Conservation (phyloP, 2,888 invertebrate species). For the Drosophila paramelanica region DNA sequence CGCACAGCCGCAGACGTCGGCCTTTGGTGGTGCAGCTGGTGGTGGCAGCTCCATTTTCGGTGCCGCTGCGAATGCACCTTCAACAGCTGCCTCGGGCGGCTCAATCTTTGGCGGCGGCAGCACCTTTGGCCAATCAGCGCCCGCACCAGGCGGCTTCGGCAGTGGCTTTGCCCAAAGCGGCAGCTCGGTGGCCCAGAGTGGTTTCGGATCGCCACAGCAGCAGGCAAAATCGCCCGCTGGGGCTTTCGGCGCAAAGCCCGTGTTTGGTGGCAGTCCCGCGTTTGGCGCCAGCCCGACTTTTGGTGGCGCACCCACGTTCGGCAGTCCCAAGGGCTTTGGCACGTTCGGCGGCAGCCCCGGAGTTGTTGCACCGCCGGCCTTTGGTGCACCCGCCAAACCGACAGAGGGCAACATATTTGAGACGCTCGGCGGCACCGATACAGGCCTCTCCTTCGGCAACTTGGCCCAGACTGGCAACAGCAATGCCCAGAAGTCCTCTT, state of each 20-base stretch:
- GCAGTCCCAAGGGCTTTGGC: slow-evolving; percentile 82
- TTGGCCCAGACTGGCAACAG: slow-evolving; percentile 82
- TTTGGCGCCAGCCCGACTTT: slow-evolving; percentile 84
- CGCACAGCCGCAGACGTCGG: slow-evolving; percentile 33
- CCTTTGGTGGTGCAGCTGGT: slow-evolving; percentile 41
- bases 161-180: slow-evolving; percentile 75
- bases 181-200: slow-evolving; percentile 78
- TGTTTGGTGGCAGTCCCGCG: slow-evolving; percentile 83
- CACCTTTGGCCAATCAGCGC: slow-evolving; percentile 66
- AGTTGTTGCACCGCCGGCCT: slow-evolving; percentile 56
- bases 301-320: slow-evolving; percentile 83
- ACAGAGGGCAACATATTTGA: slow-evolving; percentile 83
- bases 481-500: slow-evolving; percentile 81
- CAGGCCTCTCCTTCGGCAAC: slow-evolving; percentile 84
- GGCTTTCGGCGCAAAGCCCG: slow-evolving; percentile 83
- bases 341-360: slow-evolving; percentile 68
- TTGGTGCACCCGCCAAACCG: slow-evolving; percentile 64
- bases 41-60: slow-evolving; percentile 65
- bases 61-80: slow-evolving; percentile 17
- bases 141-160: slow-evolving; percentile 58
- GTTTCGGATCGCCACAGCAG: slow-evolving; percentile 79
- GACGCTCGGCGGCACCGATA: slow-evolving; percentile 82
- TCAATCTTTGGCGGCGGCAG: slow-evolving; percentile 72
- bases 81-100: slow-evolving; percentile 53
- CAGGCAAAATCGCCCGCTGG: slow-evolving; percentile 64